A percentile compares a stretch with the other conserved stretches of the same genome.
These are phyloP conservation scores for Rhizoglyphus robini DNA, from an alignment of 1,140 invertebrate species.

Conservation along the genomic window DNA sequence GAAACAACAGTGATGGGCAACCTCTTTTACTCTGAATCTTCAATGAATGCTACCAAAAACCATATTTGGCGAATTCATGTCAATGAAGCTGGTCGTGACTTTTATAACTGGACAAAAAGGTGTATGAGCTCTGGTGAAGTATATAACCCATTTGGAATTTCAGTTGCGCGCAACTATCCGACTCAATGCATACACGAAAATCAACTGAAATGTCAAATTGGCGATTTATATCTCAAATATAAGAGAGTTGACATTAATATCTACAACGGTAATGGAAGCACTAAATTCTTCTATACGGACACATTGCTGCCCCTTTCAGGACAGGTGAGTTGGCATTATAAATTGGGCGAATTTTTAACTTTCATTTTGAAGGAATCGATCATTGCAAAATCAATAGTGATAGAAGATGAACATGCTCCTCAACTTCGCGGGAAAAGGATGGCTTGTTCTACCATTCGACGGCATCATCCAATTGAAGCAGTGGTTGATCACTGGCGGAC, in stretches of 20 bases:
- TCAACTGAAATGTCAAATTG: slow-evolving; percentile 37
- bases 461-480: slow-evolving; percentile 27
- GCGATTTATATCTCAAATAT: slow-evolving; percentile 48
- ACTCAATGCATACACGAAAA: slow-evolving; percentile 33
- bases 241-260: slow-evolving; percentile 23
- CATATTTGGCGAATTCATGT: slow-evolving; percentile 53
- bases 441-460: slow-evolving; percentile 54
- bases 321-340: slow-evolving; percentile 31
- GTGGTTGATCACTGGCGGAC: slow-evolving; percentile 38
- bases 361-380: slow-evolving; percentile 17
- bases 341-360: background rate
- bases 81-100: slow-evolving; percentile 56
- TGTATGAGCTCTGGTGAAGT: slow-evolving; percentile 51
- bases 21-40: slow-evolving; percentile 69
- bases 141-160: slow-evolving; percentile 64
- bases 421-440: slow-evolving; percentile 68
- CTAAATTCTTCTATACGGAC: slow-evolving; percentile 33
- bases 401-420: slow-evolving; percentile 74
- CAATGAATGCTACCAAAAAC: slow-evolving; percentile 39
- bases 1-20: slow-evolving; percentile 40
- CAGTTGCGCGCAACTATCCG: slow-evolving; percentile 23
- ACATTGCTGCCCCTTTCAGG: slow-evolving; percentile 60
- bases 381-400: slow-evolving; percentile 60
- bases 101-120: slow-evolving; percentile 72
- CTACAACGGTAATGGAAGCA: slow-evolving; percentile 6